Conservation (phyloP, 2,113 vertebrate species). For the Protobothrops mucrosquamatus region DNA sequence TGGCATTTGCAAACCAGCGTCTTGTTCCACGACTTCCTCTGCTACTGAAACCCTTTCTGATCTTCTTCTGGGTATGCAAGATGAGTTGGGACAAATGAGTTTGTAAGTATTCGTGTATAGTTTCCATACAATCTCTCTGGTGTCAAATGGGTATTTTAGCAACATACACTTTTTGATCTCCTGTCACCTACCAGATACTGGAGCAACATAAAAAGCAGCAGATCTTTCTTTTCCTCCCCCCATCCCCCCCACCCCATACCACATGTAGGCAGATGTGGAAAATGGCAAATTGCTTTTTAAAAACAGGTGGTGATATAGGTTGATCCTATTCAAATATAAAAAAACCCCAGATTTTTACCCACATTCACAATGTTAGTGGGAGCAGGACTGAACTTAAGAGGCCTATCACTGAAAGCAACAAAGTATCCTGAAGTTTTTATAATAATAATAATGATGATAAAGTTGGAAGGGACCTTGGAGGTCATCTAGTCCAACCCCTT, state of each 20-base stretch:
- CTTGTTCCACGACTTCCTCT: slow-evolving; percentile 44
- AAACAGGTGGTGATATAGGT: neutral
- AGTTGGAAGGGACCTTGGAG: too few relatives aligned
- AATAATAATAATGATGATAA: too few relatives aligned
- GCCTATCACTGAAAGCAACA: neutral
- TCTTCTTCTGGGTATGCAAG: slow-evolving; percentile 80
- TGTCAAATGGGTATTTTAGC: neutral
- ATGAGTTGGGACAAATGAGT: slow-evolving; percentile 85
- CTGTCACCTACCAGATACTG: neutral
- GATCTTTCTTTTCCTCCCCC: neutral
- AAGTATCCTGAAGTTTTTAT: neutral
- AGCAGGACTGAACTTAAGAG: neutral
- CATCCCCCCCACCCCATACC: neutral
- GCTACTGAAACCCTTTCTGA: slow-evolving; percentile 73
- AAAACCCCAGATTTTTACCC: neutral
- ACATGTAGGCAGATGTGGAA: neutral
- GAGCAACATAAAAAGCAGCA: neutral
- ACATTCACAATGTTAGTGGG: neutral
- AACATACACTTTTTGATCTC: neutral
- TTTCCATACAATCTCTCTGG: neutral
- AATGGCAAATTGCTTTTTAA: neutral
- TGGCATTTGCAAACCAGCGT: slow-evolving; percentile 8
- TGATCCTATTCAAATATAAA: neutral
- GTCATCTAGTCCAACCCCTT: too few relatives aligned
- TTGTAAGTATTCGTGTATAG: slow-evolving; percentile 71